Percentiles rank a stretch among this genome's conserved stretches.
phyloP scores from a whole-genome alignment of 2,113 vertebrate genomes.

The Falco punctatus region DNA sequence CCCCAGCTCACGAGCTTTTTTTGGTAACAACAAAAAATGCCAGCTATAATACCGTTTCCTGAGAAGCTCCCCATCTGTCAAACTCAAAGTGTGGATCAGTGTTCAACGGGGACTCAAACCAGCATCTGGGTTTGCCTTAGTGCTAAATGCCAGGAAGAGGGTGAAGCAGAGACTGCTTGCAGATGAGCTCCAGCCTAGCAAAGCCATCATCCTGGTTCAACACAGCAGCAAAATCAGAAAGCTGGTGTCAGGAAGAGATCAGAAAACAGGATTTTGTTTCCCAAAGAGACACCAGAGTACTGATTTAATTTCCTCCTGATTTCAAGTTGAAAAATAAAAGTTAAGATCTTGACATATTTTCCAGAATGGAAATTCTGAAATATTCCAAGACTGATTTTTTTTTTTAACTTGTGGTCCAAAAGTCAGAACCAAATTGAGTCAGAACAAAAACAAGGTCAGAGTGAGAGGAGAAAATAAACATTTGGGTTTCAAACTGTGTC shows the following conservation, averaged over 20 bases:
- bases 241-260: background rate
- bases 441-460: background rate
- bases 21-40: background rate
- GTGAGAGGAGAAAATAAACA: background rate
- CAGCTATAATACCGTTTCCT: background rate
- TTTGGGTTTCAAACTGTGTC: background rate
- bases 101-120: background rate
- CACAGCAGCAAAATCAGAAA: background rate
- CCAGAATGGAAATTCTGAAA: background rate
- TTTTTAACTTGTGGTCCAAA: background rate
- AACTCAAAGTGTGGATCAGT: background rate
- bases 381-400: background rate
- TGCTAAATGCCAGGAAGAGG: background rate
- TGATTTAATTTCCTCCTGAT: background rate
- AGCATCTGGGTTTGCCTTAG: background rate
- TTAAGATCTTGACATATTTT: background rate
- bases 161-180: background rate
- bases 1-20: background rate
- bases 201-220: background rate
- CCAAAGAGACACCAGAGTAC: background rate
- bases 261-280: background rate
- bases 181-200: background rate
- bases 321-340: background rate
- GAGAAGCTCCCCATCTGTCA: background rate
- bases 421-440: background rate